A percentile compares a stretch with the other conserved stretches of the same genome.
These are phyloP conservation scores for Luperina nickerlii DNA, from an alignment of 2,888 invertebrate genomes.

Conservation along the genomic window DNA sequence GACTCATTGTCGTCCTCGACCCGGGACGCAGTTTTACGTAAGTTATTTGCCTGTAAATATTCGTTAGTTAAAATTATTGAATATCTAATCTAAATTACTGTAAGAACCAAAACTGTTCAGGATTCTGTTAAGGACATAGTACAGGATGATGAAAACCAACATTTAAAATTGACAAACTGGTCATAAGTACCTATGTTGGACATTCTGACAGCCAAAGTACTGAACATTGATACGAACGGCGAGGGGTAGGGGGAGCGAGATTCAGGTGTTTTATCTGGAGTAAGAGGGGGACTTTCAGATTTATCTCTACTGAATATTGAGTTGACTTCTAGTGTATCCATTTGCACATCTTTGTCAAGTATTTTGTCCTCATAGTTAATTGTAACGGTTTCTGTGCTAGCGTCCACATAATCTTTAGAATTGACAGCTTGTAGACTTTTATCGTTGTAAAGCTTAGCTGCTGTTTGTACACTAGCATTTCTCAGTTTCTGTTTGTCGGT, in stretches of 20 bases:
- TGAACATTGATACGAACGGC: conserved; percentile 86
- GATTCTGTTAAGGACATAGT: conserved; percentile 62
- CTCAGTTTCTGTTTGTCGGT: conserved; percentile 80
- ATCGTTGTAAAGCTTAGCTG: conserved; percentile 71
- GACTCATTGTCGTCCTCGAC: conserved; percentile 99
- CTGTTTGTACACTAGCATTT: conserved; percentile 79
- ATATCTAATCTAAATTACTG: conserved; percentile 66
- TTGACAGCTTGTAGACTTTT: conserved; percentile 76
- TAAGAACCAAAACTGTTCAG: conserved; percentile 55
- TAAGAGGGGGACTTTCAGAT: conserved; percentile 88
- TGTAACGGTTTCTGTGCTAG: conserved; percentile 76
- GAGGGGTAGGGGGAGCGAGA: conserved; percentile 78
- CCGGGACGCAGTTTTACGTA: conserved; percentile 96
- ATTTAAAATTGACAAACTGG: conserved; percentile 69
- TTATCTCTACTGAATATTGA: conserved; percentile 74
- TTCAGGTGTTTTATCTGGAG: conserved; percentile 78
- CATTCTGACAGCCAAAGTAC: conserved; percentile 87
- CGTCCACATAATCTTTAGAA: conserved; percentile 70
- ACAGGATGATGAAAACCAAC: conserved; percentile 70
- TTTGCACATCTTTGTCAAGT: conserved; percentile 62
- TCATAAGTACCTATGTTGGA: conserved; percentile 87
- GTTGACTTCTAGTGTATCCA: conserved; percentile 52
- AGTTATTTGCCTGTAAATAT: conserved; percentile 94
- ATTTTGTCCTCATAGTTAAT: conserved; percentile 42
- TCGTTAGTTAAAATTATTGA: conserved; percentile 82